These are phyloP conservation scores for Varanus salvator DNA, from an alignment of 2,113 vertebrate genomes.

Conservation along the genomic window DNA sequence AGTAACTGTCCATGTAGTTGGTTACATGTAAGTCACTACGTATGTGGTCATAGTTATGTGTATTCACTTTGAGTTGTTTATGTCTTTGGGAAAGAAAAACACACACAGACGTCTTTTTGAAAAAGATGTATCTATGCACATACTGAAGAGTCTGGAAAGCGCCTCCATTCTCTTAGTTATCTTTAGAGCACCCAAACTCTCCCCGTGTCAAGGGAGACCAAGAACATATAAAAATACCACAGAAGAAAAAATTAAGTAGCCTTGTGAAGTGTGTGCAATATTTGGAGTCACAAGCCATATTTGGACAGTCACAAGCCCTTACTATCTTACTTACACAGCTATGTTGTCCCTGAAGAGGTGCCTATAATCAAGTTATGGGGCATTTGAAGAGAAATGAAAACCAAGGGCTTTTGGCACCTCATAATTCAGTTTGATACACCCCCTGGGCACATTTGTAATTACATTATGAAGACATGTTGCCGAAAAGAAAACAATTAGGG, in stretches of 20 bases:
- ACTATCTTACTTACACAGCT: constrained; percentile 19
- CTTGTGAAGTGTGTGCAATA: constrained; percentile 33
- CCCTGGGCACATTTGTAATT: constrained; percentile 41
- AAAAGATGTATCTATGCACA: too few species aligned
- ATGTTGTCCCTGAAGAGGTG: constrained; percentile 33
- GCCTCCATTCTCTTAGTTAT: background rate
- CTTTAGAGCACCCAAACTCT: constrained; percentile 29
- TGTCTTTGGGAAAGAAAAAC: background rate
- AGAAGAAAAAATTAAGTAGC: constrained; percentile 12
- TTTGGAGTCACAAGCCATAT: constrained; percentile 22
- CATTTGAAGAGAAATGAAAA: constrained; percentile 18
- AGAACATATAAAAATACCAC: constrained; percentile 1
- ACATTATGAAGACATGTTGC: constrained; percentile 29
- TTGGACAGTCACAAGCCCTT: constrained; percentile 17
- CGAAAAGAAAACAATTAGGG: constrained; percentile 60
- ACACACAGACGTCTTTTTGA: background rate
- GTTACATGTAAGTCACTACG: background rate
- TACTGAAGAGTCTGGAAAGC: background rate
- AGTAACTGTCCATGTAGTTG: background rate
- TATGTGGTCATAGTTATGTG: background rate
- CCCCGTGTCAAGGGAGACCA: background rate
- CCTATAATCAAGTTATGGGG: background rate
- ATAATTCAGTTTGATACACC: constrained; percentile 31
- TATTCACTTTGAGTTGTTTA: background rate
- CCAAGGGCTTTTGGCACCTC: background rate